phyloP scores from a whole-genome alignment of 2,113 vertebrate genomes.

The Dromaius novaehollandiae region DNA sequence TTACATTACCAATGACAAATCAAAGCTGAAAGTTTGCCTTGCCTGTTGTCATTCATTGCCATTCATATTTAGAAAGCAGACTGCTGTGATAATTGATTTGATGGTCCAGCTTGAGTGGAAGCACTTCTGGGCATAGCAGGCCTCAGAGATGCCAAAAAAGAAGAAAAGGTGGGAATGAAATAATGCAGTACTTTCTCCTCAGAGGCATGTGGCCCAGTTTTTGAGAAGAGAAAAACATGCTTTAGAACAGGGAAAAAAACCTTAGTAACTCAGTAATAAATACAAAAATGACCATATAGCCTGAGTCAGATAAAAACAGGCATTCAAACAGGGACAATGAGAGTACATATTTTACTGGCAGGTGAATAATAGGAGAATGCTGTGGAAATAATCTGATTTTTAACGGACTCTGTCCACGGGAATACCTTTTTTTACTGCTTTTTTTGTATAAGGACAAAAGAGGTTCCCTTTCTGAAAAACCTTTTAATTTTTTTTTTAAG shows the following conservation, averaged over 20 bases:
- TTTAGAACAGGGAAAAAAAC: conserved; percentile 73
- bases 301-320: conserved; percentile 84
- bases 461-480: conserved; percentile 77
- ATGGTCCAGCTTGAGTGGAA: conserved; percentile 97
- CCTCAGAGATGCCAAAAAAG: conserved; percentile 94
- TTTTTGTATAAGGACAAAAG: conserved; percentile 85
- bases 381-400: conserved; percentile 97
- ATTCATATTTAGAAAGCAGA: conserved; percentile 93
- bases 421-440: conserved; percentile 79
- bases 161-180: conserved; percentile 99
- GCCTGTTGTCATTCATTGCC: conserved; percentile 95
- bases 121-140: conserved; percentile 97
- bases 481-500: conserved; percentile 81
- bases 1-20: conserved; percentile 80
- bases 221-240: conserved; percentile 79
- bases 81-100: conserved; percentile 98
- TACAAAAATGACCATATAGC: conserved; percentile 87
- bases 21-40: conserved; percentile 80
- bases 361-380: conserved; percentile 90
- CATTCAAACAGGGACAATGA: conserved; percentile 88
- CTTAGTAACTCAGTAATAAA: conserved; percentile 86
- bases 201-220: conserved; percentile 99
- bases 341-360: conserved; percentile 93
- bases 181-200: conserved; percentile 95
- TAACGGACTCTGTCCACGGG: conserved; percentile 79